These are phyloP conservation scores for Didymodactylos carnosus DNA, from an alignment of 2,888 invertebrate species.

Conservation along the genomic window DNA sequence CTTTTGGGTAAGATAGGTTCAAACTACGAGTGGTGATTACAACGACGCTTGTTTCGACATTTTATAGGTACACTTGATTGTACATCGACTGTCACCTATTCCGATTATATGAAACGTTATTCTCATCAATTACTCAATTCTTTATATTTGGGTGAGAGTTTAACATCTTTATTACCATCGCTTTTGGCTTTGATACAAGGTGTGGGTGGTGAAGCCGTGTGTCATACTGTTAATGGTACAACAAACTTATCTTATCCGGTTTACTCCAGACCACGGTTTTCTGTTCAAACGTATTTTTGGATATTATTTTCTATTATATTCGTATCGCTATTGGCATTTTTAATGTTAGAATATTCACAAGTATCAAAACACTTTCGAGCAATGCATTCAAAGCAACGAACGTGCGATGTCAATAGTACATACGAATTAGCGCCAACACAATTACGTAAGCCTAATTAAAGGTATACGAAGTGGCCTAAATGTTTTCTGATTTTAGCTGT, in stretches of 20 bases:
- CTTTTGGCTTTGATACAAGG: background rate
- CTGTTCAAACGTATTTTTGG: background rate
- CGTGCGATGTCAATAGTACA: too few species aligned
- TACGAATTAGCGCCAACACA: too few species aligned
- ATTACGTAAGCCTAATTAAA: too few species aligned
- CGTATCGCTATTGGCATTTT: background rate
- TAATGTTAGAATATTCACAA: background rate
- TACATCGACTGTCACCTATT: background rate
- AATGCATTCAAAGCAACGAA: too few species aligned
- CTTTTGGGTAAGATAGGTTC: too few species aligned
- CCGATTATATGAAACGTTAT: background rate
- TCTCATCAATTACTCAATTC: background rate
- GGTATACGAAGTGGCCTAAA: too few species aligned
- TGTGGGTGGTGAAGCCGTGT: background rate
- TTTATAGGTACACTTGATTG: background rate
- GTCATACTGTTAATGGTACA: too few species aligned
- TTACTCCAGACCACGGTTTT: background rate
- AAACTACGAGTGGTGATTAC: too few species aligned
- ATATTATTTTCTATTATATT: background rate
- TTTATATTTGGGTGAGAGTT: background rate
- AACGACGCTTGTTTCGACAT: too few species aligned
- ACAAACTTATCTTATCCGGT: background rate
- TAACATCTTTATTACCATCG: background rate
- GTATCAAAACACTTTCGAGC: background rate
- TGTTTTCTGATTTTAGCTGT: too few species aligned